phyloP scores from a whole-genome alignment of 2,797 vertebrate genomes.

The Muscicapa comitata region DNA sequence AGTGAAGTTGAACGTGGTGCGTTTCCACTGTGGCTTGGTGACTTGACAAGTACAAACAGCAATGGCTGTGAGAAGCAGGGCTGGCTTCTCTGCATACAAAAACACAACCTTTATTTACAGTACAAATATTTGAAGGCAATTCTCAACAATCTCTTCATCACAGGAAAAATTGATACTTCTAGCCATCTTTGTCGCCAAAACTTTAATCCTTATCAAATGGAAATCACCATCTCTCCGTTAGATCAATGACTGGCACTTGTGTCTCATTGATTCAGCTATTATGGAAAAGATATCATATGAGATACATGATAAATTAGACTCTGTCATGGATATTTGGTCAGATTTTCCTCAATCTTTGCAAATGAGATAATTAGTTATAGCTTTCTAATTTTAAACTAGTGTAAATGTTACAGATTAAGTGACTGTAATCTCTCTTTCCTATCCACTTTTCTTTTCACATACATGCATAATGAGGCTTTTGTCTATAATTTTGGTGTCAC shows the following conservation, averaged over 20 bases:
- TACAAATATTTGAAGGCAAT: slow-evolving; percentile 54
- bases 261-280: slow-evolving; percentile 52
- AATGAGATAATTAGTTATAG: slow-evolving; percentile 70
- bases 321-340: slow-evolving; percentile 64
- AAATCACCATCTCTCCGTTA: slow-evolving; percentile 61
- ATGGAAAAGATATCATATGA: slow-evolving; percentile 56
- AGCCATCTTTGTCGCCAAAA: slow-evolving; percentile 34
- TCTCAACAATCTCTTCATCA: slow-evolving; percentile 12
- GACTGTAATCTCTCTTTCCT: slow-evolving; percentile 48
- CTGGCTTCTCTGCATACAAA: background rate
- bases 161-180: slow-evolving; percentile 28
- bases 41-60: slow-evolving; percentile 29
- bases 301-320: slow-evolving; percentile 64
- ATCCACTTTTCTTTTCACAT: slow-evolving; percentile 51
- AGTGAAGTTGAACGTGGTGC: background rate
- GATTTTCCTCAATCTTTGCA: slow-evolving; percentile 58
- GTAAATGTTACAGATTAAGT: slow-evolving; percentile 66
- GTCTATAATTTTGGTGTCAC: slow-evolving; percentile 42
- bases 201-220: slow-evolving; percentile 59
- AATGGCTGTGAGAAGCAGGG: slow-evolving; percentile 9
- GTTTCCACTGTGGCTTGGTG: background rate
- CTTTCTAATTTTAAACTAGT: slow-evolving; percentile 59
- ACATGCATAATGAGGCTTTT: slow-evolving; percentile 34
- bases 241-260: slow-evolving; percentile 46
- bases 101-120: background rate